Evolutionary conservation across 2,888 invertebrate genomes (phyloP).

Genomic region (Cynaeus angustus): DNA sequence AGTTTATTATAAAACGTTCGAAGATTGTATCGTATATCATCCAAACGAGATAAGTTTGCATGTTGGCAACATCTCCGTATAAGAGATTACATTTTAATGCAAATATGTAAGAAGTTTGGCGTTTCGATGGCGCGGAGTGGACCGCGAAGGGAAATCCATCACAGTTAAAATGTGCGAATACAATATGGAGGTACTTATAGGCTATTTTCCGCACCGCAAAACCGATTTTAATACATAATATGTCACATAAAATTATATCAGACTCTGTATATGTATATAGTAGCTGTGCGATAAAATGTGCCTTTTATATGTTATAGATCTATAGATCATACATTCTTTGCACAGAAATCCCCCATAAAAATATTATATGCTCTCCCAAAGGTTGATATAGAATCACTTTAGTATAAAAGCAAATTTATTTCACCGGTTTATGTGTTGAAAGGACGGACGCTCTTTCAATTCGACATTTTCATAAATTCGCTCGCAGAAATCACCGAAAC

Average conservation of each 20-base stretch:
- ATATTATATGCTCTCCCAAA: constrained; percentile 63
- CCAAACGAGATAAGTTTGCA: constrained; percentile 46
- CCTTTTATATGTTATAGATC: constrained; percentile 70
- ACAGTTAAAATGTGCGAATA: constrained; percentile 67
- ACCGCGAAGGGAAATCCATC: constrained; percentile 63
- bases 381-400: constrained; percentile 61
- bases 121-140: constrained; percentile 57
- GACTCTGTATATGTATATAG: constrained; percentile 62
- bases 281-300: constrained; percentile 67
- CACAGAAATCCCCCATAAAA: constrained; percentile 68
- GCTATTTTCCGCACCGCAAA: constrained; percentile 72
- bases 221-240: constrained; percentile 72
- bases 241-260: constrained; percentile 72
- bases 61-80: constrained; percentile 49
- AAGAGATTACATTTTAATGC: constrained; percentile 58
- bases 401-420: constrained; percentile 62
- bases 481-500: constrained; percentile 33
- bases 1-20: constrained; percentile 37
- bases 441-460: constrained; percentile 50
- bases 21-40: constrained; percentile 47
- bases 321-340: constrained; percentile 69
- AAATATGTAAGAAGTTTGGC: constrained; percentile 53
- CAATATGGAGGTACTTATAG: constrained; percentile 69
- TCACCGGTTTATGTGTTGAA: constrained; percentile 56
- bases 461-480: constrained; percentile 47